Evolutionary conservation across 2,888 invertebrate species (phyloP).

Genomic region (Eudemis profundana): DNA sequence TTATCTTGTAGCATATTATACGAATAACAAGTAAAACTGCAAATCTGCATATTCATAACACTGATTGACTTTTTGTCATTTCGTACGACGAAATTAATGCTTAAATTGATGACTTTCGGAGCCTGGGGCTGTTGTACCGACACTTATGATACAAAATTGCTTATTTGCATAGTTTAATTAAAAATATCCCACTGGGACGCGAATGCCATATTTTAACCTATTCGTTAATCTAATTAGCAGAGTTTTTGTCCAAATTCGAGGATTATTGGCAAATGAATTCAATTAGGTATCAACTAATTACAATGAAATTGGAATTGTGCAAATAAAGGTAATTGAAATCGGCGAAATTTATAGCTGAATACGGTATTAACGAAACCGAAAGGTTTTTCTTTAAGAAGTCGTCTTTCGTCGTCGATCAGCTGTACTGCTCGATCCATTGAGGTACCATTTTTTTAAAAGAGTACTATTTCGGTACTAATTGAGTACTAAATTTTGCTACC

Average conservation of each 20-base stretch:
- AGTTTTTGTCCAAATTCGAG: conserved; percentile 9
- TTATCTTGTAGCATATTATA: too few relatives aligned
- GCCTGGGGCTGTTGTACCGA: not conserved
- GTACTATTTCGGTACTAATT: too few relatives aligned
- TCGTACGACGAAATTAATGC: not conserved
- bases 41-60: not conserved
- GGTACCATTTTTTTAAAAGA: too few relatives aligned
- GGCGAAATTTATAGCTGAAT: conserved; percentile 1
- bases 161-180: conserved; percentile 37
- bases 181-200: not conserved
- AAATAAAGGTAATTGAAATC: not conserved
- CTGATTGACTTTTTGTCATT: not conserved
- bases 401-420: not conserved
- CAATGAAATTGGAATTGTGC: conserved; percentile 7
- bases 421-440: too few relatives aligned
- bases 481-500: too few relatives aligned
- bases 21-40: not conserved
- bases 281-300: conserved; percentile 1
- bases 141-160: conserved; percentile 14
- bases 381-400: not conserved
- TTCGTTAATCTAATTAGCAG: conserved; percentile 6
- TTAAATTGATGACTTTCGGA: conserved; percentile 8
- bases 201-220: not conserved
- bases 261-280: conserved; percentile 2
- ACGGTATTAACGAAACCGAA: not conserved